Conservation (phyloP, 1,140 invertebrate species). For the Lanistes nyassanus region DNA sequence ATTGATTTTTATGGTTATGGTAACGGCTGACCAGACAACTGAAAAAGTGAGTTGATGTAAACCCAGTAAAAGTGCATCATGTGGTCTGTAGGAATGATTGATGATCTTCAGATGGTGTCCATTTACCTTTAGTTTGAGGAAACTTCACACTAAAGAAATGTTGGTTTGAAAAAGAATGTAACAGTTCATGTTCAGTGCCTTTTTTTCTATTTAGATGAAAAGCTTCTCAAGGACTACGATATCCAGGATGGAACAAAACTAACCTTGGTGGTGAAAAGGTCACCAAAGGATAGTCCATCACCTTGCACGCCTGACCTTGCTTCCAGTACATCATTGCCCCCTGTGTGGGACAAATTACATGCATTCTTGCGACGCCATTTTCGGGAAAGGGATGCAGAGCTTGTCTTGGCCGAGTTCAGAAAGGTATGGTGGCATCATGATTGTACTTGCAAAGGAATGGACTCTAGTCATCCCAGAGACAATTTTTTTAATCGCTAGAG, state of each 20-base stretch:
- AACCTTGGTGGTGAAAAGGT: slow-evolving; percentile 57
- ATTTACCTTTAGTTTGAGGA: background rate
- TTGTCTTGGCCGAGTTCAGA: slow-evolving; percentile 62
- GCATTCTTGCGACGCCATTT: slow-evolving; percentile 62
- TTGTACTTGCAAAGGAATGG: no score
- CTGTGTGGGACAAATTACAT: slow-evolving; percentile 57
- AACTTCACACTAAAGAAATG: background rate
- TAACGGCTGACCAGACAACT: no score
- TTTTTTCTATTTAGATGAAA: slow-evolving; percentile 53
- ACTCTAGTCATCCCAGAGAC: no score
- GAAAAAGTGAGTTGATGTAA: no score
- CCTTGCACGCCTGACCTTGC: slow-evolving; percentile 28
- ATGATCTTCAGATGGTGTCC: background rate
- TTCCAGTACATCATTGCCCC: slow-evolving; percentile 24
- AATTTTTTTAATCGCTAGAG: no score
- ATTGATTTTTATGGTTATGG: no score
- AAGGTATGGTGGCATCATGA: slow-evolving; percentile 49
- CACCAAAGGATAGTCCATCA: slow-evolving; percentile 28
- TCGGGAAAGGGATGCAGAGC: slow-evolving; percentile 57
- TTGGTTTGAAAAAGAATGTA: background rate
- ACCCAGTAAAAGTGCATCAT: background rate
- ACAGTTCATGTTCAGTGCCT: background rate
- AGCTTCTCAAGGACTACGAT: slow-evolving; percentile 56
- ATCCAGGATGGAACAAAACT: slow-evolving; percentile 59
- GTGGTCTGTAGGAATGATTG: background rate